Conservation (phyloP, 2,888 invertebrate genomes). For the Diarsia rubi region DNA sequence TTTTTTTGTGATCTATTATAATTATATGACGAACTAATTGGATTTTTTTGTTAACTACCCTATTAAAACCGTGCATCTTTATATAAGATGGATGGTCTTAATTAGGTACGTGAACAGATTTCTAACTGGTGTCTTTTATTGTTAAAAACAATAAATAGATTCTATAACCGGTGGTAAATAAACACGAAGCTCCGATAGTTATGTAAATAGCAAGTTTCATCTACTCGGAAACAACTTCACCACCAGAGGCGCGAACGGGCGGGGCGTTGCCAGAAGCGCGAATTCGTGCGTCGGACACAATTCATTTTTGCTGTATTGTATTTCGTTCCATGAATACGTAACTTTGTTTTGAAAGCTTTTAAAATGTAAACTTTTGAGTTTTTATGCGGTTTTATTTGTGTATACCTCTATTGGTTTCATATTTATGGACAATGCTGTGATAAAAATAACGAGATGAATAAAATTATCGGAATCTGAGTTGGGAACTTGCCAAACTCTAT, state of each 20-base stretch:
- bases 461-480: background rate
- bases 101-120: background rate
- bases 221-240: constrained; percentile 18
- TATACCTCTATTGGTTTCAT: constrained; percentile 30
- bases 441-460: background rate
- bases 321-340: constrained; percentile 57
- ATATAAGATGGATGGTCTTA: background rate
- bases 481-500: background rate
- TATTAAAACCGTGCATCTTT: no score
- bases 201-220: constrained; percentile 6
- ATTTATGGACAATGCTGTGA: constrained; percentile 5
- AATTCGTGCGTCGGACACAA: constrained; percentile 53
- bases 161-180: background rate
- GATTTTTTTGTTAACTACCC: no score
- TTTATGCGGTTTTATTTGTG: background rate
- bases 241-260: constrained; percentile 2
- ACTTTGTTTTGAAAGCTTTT: constrained; percentile 53
- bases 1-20: no score
- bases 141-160: background rate
- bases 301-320: constrained; percentile 57
- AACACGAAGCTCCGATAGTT: constrained; percentile 1
- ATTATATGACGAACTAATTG: no score
- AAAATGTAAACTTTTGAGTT: constrained; percentile 19
- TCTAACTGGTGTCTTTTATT: background rate
- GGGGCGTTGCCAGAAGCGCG: constrained; percentile 6